Conservation (phyloP, 2,797 vertebrate species). For the Xyrichtys novacula region DNA sequence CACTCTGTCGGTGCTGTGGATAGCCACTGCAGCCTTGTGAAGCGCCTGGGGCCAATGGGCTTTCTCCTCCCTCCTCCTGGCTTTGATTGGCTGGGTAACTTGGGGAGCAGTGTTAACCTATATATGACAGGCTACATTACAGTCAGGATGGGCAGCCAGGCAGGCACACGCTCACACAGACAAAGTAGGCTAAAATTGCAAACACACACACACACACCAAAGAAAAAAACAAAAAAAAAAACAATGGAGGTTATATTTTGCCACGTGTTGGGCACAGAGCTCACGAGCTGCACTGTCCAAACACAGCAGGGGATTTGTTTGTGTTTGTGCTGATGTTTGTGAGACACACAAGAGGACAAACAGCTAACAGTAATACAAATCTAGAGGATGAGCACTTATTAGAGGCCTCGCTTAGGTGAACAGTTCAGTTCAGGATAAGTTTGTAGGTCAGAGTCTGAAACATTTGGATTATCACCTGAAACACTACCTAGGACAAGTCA, state of each 20-base stretch:
- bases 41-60: slow-evolving; percentile 61
- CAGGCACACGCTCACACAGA: slow-evolving; percentile 60
- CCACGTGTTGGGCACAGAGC: slow-evolving; percentile 68
- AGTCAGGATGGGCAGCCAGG: slow-evolving; percentile 85
- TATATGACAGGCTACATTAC: slow-evolving; percentile 91
- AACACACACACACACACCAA: slow-evolving; percentile 36
- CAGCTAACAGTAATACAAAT: slow-evolving; percentile 37
- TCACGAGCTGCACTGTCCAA: slow-evolving; percentile 62
- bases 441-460: slow-evolving; percentile 12
- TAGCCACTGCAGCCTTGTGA: slow-evolving; percentile 78
- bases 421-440: slow-evolving; percentile 32
- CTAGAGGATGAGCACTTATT: slow-evolving; percentile 38
- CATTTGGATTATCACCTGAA: background rate
- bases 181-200: background rate
- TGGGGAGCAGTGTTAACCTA: slow-evolving; percentile 89
- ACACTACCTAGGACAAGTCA: background rate
- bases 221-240: slow-evolving; percentile 41
- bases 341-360: slow-evolving; percentile 1
- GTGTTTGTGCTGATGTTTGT: slow-evolving; percentile 24
- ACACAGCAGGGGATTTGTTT: slow-evolving; percentile 59
- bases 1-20: slow-evolving; percentile 79
- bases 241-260: slow-evolving; percentile 54
- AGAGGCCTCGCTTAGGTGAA: slow-evolving; percentile 17
- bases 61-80: slow-evolving; percentile 63
- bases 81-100: slow-evolving; percentile 85